These are phyloP conservation scores for Chloromyia formosa DNA, from an alignment of 2,888 invertebrate genomes.

Conservation along the genomic window DNA sequence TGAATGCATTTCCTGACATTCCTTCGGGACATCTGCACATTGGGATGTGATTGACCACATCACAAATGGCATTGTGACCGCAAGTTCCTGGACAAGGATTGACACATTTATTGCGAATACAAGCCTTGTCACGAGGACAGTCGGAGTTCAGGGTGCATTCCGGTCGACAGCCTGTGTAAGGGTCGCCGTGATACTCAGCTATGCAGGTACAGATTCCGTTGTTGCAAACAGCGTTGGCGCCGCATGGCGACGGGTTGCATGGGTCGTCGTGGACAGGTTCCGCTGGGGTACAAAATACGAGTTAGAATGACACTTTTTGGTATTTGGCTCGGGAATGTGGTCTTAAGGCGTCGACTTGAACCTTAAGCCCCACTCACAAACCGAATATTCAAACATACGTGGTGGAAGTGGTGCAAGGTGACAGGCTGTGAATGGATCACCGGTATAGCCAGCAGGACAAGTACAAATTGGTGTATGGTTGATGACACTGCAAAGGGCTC, in stretches of 20 bases:
- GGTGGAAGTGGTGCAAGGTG: slow-evolving; percentile 57
- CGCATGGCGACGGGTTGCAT: slow-evolving; percentile 82
- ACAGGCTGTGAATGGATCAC: slow-evolving; percentile 68
- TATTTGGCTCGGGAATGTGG: too few relatives aligned
- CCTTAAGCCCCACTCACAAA: too few relatives aligned
- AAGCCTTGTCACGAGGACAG: slow-evolving; percentile 74
- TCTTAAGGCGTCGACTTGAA: too few relatives aligned
- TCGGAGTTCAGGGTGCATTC: slow-evolving; percentile 81
- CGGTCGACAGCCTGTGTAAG: slow-evolving; percentile 77
- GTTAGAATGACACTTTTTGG: not conserved
- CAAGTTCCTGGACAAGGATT: slow-evolving; percentile 80
- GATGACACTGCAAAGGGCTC: slow-evolving; percentile 71
- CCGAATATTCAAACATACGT: slow-evolving; percentile 53
- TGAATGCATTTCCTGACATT: slow-evolving; percentile 82
- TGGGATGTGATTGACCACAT: slow-evolving; percentile 80
- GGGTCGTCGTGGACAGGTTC: slow-evolving; percentile 61
- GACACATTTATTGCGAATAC: slow-evolving; percentile 76
- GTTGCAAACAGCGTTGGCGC: slow-evolving; percentile 75
- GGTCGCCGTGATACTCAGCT: slow-evolving; percentile 78
- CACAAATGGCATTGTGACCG: slow-evolving; percentile 80
- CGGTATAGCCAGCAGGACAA: slow-evolving; percentile 69
- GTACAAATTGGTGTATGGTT: slow-evolving; percentile 76
- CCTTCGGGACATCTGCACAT: slow-evolving; percentile 79
- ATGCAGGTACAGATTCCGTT: slow-evolving; percentile 76
- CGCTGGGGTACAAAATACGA: slow-evolving; percentile 7